Base-by-base conservation (phyloP, 2,888 invertebrate species). In the Synergus itoensis region DNA sequence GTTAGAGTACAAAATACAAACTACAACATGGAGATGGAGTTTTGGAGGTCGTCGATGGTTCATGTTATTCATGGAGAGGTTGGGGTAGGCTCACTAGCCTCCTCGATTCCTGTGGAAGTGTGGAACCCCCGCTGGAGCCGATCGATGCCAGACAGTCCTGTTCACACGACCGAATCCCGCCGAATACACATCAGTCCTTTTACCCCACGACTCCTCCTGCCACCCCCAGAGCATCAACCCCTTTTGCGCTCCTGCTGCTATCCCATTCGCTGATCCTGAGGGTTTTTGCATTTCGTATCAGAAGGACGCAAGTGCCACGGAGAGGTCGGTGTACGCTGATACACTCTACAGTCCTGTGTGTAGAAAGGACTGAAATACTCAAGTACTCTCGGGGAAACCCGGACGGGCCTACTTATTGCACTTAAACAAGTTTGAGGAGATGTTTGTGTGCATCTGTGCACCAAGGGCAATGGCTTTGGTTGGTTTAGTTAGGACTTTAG, bases 131-230 rank as follows among this genome's bases (percentile, higher is more conserved):
- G 78, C 81, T 73, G 83, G 88, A 87, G 78, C 85, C 91, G 92
- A 92, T 92, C 92, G 92, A 92, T 92, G 91, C 92, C 91, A 92
- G 92, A 92, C 92, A 91, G 91, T 89, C 90, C 89, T 89, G 90
- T 91, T 91, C 91, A 88, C 90, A 90, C 91, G 88, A 88, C 89
- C 90, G 88, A 91, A 91, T 91, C 90, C 89, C 87, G 84, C 84
- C 88, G 87, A 88, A 89, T 88, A 86, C 86, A 87, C 85, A 83
- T 84, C 79, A 77, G 78, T 82, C 76, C 83, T 80, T 84, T 80
- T 65, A 41, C 81, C 85, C 83, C 82, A 67, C 78, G 45, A 28
- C 79, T 78, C 77, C 79, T 43, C 85, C 65, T 41, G 18, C 41
- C 16, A 53, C 9, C 21, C 28, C 48, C 73, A n/a, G 36, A 73